Percentiles rank a stretch among this genome's conserved stretches.
These are phyloP conservation scores for Drosophila kohkoa DNA, from an alignment of 1,140 invertebrate species.

Conservation along the genomic window DNA sequence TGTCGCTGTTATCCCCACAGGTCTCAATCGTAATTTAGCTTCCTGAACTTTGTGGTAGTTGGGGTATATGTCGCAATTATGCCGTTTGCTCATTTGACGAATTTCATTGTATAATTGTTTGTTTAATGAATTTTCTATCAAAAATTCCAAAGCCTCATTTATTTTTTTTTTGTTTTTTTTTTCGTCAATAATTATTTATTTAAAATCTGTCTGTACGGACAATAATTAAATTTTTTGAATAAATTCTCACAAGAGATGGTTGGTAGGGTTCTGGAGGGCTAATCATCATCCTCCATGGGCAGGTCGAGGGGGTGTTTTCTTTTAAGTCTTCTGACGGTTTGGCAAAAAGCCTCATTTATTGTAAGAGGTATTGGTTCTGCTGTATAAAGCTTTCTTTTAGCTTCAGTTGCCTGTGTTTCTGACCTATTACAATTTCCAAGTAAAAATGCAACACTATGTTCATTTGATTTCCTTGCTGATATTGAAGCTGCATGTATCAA, in stretches of 20 bases:
- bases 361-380: neutral
- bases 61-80: neutral
- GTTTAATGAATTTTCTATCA: too few species aligned
- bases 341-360: neutral
- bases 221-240: too few species aligned
- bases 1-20: neutral
- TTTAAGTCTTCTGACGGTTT: too few species aligned
- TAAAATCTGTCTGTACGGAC: too few species aligned
- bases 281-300: too few species aligned
- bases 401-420: neutral
- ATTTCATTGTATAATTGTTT: too few species aligned
- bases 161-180: neutral
- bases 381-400: neutral
- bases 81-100: neutral
- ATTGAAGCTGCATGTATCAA: constrained; percentile 15
- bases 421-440: neutral
- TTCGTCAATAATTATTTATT: too few species aligned
- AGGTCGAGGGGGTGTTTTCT: too few species aligned
- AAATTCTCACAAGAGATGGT: too few species aligned
- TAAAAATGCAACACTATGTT: neutral
- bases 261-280: too few species aligned
- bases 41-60: neutral
- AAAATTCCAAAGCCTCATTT: neutral
- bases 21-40: neutral
- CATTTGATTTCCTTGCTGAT: constrained; percentile 25